Evolutionary conservation across 1,140 invertebrate species (phyloP), one percentile per base, ranked within the genome.

Genomic region (Drosophila fuyamai): DNA sequence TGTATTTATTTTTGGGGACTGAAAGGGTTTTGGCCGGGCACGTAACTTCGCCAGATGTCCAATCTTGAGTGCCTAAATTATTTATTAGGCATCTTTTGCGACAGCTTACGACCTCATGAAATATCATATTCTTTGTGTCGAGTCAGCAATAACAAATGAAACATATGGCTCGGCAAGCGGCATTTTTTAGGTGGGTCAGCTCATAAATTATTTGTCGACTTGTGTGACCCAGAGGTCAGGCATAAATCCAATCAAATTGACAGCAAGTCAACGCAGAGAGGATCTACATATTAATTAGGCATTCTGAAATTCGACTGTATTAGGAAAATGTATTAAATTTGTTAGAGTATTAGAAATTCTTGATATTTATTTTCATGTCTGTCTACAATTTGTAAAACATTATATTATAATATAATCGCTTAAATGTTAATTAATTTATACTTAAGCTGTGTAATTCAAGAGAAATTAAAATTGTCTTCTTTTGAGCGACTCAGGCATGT

Each of bases 1-100:
- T 85, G 81, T 85, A 76, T 86, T 84, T 85, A 81, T 85, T 85
- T 36, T 70, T 14, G 36, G 12, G 53, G 29, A 41, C 55, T 57
- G 59, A 78, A 85, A 85, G 82, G 82, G 81, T 79, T 83, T 59
- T 9, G 46, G 51, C 18, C 40, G 16, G 43, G 57, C 79, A 72
- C 66, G 65, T 76, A 61, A 54, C 67, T 12, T 40, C 58, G 13
- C 38, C 72, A 63, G 77, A 46, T 71, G 65, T 59, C 58, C 81
- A 66, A 70, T 66, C 50, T 66, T 32, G 63, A 86, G 81, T 75
- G 82, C 82, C 77, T 85, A 85, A 85, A 85, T 85, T 85, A 85
- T 85, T 85, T 85, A 85, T 85, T 86, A 71, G 82, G 36, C 81
- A 81, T 86, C 79, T 78, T 85, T 78, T 85, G 82, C 73, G 82